phyloP scores from a whole-genome alignment of 2,113 vertebrate species.

The Serilophus lunatus region DNA sequence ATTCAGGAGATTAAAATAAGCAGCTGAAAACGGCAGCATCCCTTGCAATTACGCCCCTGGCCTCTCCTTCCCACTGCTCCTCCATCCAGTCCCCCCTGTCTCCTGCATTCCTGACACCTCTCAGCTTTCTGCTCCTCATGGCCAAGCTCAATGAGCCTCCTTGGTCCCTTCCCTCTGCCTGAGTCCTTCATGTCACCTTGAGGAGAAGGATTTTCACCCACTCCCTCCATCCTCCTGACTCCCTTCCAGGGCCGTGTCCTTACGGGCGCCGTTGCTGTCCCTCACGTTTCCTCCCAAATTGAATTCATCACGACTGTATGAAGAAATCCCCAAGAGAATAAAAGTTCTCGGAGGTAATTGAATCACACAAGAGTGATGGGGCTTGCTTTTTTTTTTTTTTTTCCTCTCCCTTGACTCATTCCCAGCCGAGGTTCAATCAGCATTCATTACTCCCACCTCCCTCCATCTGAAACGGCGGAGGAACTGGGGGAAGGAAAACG shows the following conservation, averaged over 20 bases:
- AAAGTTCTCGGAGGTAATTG: constrained; percentile 58
- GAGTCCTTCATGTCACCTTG: not conserved
- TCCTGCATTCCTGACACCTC: not conserved
- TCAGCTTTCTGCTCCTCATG: not conserved
- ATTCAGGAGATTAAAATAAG: constrained; percentile 13
- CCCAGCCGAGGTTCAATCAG: constrained; percentile 59
- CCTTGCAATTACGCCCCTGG: not conserved
- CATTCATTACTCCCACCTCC: constrained; percentile 64
- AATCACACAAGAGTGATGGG: constrained; percentile 55
- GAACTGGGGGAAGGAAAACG: constrained; percentile 29
- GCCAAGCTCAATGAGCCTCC: not conserved
- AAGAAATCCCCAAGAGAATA: constrained; percentile 57
- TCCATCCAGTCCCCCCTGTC: not conserved
- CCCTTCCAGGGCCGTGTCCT: not conserved
- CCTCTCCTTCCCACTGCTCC: not conserved
- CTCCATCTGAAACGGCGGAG: constrained; percentile 20
- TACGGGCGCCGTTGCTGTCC: not conserved
- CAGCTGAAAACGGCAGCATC: not conserved
- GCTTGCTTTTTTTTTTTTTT: not conserved
- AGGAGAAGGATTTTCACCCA: not conserved
- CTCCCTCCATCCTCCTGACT: not conserved
- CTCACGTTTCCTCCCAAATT: constrained; percentile 6
- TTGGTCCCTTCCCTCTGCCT: not conserved
- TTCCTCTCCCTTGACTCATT: constrained; percentile 15
- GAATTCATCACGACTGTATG: constrained; percentile 17